These are phyloP conservation scores for Odontophorus gujanensis DNA, from an alignment of 2,113 vertebrate genomes.

Conservation along the genomic window DNA sequence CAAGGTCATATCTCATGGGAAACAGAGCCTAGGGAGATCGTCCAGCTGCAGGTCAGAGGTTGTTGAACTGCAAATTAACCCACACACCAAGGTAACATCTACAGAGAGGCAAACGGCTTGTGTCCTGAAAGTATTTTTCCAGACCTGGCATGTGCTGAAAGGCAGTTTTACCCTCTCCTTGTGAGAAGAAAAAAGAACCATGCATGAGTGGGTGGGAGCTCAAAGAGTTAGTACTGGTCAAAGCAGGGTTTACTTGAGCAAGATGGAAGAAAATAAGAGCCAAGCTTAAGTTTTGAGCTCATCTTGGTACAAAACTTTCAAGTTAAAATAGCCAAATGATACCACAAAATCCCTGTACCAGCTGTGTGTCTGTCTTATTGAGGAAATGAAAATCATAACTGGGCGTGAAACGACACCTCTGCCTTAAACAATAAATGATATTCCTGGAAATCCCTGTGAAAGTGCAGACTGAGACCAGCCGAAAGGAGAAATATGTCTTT, in stretches of 20 bases:
- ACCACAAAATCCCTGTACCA: neutral
- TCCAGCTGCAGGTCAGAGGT: conserved; percentile 53
- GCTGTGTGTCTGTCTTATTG: conserved; percentile 33
- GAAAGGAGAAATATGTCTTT: conserved; percentile 47
- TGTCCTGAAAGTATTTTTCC: conserved; percentile 30
- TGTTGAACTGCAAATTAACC: conserved; percentile 51
- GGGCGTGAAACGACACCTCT: conserved; percentile 53
- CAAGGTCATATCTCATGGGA: neutral
- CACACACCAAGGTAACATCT: conserved; percentile 7
- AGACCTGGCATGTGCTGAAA: neutral
- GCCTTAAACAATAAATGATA: conserved; percentile 59
- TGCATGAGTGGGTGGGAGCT: neutral
- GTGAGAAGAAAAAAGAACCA: neutral
- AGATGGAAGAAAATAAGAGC: neutral
- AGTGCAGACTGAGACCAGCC: conserved; percentile 37
- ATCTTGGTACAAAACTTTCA: neutral
- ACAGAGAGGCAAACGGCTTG: neutral
- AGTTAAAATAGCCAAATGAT: conserved; percentile 5
- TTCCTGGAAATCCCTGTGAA: conserved; percentile 53
- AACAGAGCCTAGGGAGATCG: neutral
- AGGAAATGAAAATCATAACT: conserved; percentile 53
- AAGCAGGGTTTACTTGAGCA: neutral
- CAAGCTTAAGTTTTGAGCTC: neutral
- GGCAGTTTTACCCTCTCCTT: neutral
- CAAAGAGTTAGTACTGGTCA: neutral